Percentiles rank a stretch among this genome's conserved stretches.
These are phyloP conservation scores for Melanotaenia duboulayi DNA, from an alignment of 2,113 vertebrate species.

Conservation along the genomic window DNA sequence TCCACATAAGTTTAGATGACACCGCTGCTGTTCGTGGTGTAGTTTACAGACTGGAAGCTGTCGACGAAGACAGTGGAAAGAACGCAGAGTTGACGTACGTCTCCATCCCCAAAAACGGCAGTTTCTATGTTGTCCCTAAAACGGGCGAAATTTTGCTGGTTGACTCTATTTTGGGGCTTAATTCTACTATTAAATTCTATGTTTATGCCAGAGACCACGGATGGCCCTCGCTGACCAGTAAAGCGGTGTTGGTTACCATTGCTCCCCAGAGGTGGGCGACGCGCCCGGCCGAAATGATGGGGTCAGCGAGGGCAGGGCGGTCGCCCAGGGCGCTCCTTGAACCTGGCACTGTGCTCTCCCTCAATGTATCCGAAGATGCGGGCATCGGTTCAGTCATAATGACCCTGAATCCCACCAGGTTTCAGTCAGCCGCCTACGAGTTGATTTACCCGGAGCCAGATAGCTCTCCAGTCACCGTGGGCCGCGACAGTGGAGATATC, in stretches of 20 bases:
- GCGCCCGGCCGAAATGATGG: slow-evolving; percentile 5
- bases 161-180: slow-evolving; percentile 85
- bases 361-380: slow-evolving; percentile 87
- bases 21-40: slow-evolving; percentile 84
- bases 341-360: slow-evolving; percentile 65
- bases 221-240: slow-evolving; percentile 83
- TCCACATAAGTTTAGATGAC: slow-evolving; percentile 85
- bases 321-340: slow-evolving; percentile 76
- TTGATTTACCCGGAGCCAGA: slow-evolving; percentile 81
- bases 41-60: slow-evolving; percentile 82
- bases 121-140: slow-evolving; percentile 90
- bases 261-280: slow-evolving; percentile 78
- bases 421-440: slow-evolving; percentile 83
- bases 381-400: slow-evolving; percentile 82
- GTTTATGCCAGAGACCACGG: slow-evolving; percentile 88
- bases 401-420: slow-evolving; percentile 77
- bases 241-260: slow-evolving; percentile 79
- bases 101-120: slow-evolving; percentile 82
- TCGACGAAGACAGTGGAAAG: slow-evolving; percentile 85
- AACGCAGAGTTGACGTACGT: slow-evolving; percentile 88
- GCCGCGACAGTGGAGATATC: slow-evolving; percentile 85
- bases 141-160: slow-evolving; percentile 88
- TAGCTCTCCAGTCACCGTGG: slow-evolving; percentile 83
- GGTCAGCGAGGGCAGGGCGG: slow-evolving; percentile 54
- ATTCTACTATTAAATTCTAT: slow-evolving; percentile 77